Conservation (phyloP, 1,140 invertebrate species). For the Drosophila chauvacae region DNA sequence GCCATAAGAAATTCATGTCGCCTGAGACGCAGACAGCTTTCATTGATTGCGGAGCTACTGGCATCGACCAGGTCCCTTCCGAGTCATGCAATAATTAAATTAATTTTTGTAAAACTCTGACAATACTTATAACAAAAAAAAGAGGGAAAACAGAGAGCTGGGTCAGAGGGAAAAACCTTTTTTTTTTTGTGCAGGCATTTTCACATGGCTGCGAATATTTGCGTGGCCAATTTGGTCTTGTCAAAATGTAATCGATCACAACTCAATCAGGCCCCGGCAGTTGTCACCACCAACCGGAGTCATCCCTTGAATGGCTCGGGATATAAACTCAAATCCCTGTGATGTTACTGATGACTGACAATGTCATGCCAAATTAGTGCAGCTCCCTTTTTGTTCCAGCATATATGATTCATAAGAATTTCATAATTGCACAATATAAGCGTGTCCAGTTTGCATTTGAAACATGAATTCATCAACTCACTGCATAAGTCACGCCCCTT, state of each 20-base stretch:
- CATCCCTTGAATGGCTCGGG: background rate
- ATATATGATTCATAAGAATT: constrained; percentile 79
- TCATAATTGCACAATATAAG: constrained; percentile 81
- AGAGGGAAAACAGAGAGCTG: constrained; percentile 22
- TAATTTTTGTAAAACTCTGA: constrained; percentile 52
- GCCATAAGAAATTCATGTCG: constrained; percentile 81
- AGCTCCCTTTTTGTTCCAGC: constrained; percentile 55
- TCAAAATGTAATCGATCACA: constrained; percentile 83
- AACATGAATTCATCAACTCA: constrained; percentile 73
- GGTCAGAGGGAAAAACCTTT: constrained; percentile 7
- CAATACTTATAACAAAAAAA: background rate
- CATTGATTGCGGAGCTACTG: constrained; percentile 52
- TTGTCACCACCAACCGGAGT: constrained; percentile 48
- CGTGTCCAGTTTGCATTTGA: constrained; percentile 74
- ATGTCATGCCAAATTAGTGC: constrained; percentile 79
- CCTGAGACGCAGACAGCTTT: constrained; percentile 39
- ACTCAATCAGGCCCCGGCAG: constrained; percentile 67
- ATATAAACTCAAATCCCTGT: constrained; percentile 18
- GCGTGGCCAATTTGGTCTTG: constrained; percentile 73
- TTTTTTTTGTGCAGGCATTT: constrained; percentile 15
- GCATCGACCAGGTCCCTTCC: background rate
- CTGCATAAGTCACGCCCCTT: constrained; percentile 57
- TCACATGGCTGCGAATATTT: constrained; percentile 59
- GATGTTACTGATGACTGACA: constrained; percentile 65
- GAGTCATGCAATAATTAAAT: constrained; percentile 73